Evolutionary conservation across 1,140 invertebrate genomes (phyloP).

Genomic region (Popillia japonica): DNA sequence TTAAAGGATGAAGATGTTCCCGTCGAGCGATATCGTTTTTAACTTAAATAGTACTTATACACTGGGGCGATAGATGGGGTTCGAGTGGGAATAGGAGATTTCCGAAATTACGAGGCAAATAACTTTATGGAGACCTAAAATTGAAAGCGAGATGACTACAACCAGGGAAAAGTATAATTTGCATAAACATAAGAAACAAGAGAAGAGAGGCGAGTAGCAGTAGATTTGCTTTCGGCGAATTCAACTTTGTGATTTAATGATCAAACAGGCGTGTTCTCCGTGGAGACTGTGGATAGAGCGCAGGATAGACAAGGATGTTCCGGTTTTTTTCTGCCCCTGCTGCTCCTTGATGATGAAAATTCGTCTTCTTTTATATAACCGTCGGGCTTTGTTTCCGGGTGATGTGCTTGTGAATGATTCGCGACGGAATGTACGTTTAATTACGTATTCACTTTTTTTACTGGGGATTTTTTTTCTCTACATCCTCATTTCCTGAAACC

Average conservation of each 20-base stretch:
- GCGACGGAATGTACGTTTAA: too few species aligned
- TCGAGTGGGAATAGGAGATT: background rate
- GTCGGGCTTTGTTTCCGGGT: too few species aligned
- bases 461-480: too few species aligned
- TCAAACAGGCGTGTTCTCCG: background rate
- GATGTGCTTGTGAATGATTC: too few species aligned
- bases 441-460: too few species aligned
- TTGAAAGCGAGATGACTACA: background rate
- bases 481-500: too few species aligned
- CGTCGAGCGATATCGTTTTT: constrained; percentile 28
- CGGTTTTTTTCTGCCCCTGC: background rate
- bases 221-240: constrained; percentile 15
- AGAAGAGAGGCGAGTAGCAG: background rate
- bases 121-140: constrained; percentile 24
- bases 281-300: background rate
- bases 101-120: constrained; percentile 31
- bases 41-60: constrained; percentile 33
- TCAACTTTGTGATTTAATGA: constrained; percentile 33
- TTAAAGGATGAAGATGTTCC: background rate
- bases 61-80: background rate
- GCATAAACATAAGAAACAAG: constrained; percentile 32
- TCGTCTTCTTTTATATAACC: background rate
- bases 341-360: background rate
- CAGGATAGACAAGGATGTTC: background rate
- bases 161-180: constrained; percentile 25